phyloP scores from a whole-genome alignment of 2,797 vertebrate genomes.

The Mareca penelope region DNA sequence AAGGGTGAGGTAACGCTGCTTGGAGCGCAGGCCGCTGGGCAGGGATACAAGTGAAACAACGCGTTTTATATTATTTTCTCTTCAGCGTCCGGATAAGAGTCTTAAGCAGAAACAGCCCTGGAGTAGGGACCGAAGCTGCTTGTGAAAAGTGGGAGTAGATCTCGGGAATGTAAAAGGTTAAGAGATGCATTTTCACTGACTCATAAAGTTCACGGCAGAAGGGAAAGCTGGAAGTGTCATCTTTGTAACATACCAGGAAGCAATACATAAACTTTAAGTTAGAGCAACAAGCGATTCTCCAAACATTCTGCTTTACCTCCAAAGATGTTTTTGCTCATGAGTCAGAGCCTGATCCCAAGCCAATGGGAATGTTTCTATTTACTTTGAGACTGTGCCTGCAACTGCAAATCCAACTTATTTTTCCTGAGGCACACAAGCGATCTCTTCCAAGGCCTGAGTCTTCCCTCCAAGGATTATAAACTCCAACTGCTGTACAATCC shows the following conservation, averaged over 20 bases:
- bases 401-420: constrained; percentile 50
- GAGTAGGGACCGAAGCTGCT: neutral
- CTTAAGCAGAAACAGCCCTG: neutral
- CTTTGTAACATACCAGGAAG: constrained; percentile 17
- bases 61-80: neutral
- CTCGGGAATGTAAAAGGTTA: neutral
- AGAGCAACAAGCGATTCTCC: neutral
- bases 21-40: constrained; percentile 4
- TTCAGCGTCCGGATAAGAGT: constrained; percentile 8
- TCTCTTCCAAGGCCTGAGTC: constrained; percentile 40
- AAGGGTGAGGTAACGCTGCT: neutral
- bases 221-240: constrained; percentile 38
- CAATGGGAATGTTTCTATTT: constrained; percentile 66
- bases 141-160: neutral
- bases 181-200: neutral
- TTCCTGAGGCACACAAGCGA: constrained; percentile 21
- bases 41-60: neutral
- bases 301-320: constrained; percentile 57
- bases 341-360: constrained; percentile 54
- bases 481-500: neutral
- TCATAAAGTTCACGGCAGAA: neutral
- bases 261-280: constrained; percentile 60
- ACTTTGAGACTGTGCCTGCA: constrained; percentile 66
- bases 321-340: constrained; percentile 56
- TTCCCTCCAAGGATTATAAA: constrained; percentile 36